Base-by-base conservation (phyloP, 1,140 invertebrate genomes). In the Thaumetopoea pityocampa region DNA sequence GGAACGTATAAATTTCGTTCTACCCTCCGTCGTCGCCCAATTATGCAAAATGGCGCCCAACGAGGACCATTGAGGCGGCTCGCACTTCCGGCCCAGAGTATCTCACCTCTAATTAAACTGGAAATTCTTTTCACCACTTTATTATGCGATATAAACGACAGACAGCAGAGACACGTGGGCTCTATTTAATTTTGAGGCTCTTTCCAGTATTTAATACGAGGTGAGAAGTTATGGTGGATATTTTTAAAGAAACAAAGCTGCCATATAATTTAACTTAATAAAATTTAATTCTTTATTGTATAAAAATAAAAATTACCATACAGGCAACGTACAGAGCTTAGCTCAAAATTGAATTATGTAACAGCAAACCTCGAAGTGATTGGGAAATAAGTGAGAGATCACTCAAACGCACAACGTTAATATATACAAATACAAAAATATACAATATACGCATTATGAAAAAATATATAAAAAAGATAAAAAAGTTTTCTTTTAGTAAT, bases 11-110 rank as follows among this genome's bases (percentile, higher is more conserved):
- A 79, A 81, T 81, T 81, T 71, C 67, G 71, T 66, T 48, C 72
- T 68, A 67, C 74, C 70, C 72, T 74, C n/a, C 72, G 42, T 33
- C 58, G 59, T 51, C 68, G 74, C 78, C 71, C 78, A 82, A 79
- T 82, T 82, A 82, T 82, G 78, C 74, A 82, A 79, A 82, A 79
- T 82, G 78, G 71, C 78, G 67, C 58, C 77, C 72, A 59, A 70
- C 71, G 68, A 78, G 78, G 54, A 67, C 66, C 70, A 79, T 82
- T 73, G 66, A 79, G 55, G 47, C 65, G 59, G 67, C 62, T 53
- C 64, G 71, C 67, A 65, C 68, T 70, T 66, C 64, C 61, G 63
- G 65, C 28, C 56, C 45, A 38, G 63, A 67, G 72, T 76, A 68
- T 74, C 72, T 73, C 74, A 78, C 69, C 71, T 78, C 78, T 82